Base-by-base conservation (phyloP, 2,113 vertebrate species). In the Ciconia maguari region DNA sequence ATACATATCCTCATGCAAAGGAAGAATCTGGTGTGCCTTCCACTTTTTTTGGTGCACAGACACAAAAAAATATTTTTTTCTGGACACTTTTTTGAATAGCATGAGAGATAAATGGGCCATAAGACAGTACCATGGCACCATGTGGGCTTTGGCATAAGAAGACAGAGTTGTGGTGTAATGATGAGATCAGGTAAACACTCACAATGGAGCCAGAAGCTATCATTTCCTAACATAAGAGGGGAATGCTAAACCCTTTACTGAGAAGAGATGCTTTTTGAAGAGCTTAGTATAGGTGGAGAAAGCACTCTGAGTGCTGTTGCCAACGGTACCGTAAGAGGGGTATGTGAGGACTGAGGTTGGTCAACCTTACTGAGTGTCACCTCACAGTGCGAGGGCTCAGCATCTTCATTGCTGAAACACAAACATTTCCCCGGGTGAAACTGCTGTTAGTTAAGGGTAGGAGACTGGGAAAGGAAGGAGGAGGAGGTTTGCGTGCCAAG, bases 301-400 rank as follows among this genome's bases (percentile, higher is more conserved):
- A 21, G 54, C 69, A 22, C 41, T 13, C 2, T 4, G 60, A 19
- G 30, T 34, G 70, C 21, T 66, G 24, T 7, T n/a, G 58, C 54
- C 79, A 66, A 0, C n/a, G 54, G 70, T 13, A 2, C 16, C 10
- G 0, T 34, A 1, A 24, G 42, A 24, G 54, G 24, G 14, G 0
- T 34, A 1, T 11, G 51, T 46, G 65, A 90, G 66, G 11, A 6
- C 16, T 1, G 2, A 62, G 42, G 16, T 0, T 57, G 69, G 34
- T 44, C 79, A 57, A 8, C 49, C 32, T 55, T 3, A 3, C 0
- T 26, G 41, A 44, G 42, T 14, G 25, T 48, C 75, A 36, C 29
- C 29, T 51, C 34, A 10, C 36, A 41, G 61, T 8, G 34, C 0
- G 0, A 57, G 49, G 42, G 46, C 27, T 75, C 57, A 57, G 38